These are phyloP conservation scores for Zaprionus ghesquierei DNA, from an alignment of 1,140 invertebrate genomes.

Conservation along the genomic window DNA sequence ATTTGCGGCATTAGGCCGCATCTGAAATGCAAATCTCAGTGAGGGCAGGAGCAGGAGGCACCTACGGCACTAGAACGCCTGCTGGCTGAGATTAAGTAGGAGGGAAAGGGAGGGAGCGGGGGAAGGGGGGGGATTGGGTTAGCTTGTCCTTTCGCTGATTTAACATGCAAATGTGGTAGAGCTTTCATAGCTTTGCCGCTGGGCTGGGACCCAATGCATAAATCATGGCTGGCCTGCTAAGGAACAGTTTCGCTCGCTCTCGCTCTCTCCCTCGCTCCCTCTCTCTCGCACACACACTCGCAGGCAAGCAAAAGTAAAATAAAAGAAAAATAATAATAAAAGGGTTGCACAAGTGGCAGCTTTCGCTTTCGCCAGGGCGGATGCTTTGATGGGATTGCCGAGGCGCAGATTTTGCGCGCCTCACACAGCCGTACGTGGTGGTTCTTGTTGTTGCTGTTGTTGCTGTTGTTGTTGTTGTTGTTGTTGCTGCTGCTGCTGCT, in stretches of 20 bases:
- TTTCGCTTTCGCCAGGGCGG: slow-evolving; percentile 63
- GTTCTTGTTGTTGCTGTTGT: background rate
- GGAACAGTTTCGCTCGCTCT: background rate
- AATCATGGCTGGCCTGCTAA: slow-evolving; percentile 56
- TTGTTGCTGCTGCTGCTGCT: background rate
- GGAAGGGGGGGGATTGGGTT: background rate
- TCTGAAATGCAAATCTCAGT: slow-evolving; percentile 36
- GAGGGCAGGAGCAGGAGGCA: background rate
- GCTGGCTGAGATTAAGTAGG: background rate
- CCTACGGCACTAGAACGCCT: background rate
- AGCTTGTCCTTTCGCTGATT: slow-evolving; percentile 35
- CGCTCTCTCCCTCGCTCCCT: background rate
- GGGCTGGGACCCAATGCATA: slow-evolving; percentile 59
- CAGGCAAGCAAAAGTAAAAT: slow-evolving; percentile 1
- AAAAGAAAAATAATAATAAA: slow-evolving; percentile 36
- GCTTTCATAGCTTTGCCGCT: slow-evolving; percentile 47
- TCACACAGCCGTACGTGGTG: background rate
- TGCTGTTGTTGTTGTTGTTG: background rate
- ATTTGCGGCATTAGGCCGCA: slow-evolving; percentile 25
- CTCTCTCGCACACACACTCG: background rate
- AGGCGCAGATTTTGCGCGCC: slow-evolving; percentile 21
- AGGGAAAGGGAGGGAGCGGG: background rate
- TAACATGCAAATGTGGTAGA: slow-evolving; percentile 64
- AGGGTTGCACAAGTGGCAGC: slow-evolving; percentile 68
- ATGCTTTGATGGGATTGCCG: slow-evolving; percentile 20